Conservation (phyloP, 1,140 invertebrate genomes). For the Papilio helenus region DNA sequence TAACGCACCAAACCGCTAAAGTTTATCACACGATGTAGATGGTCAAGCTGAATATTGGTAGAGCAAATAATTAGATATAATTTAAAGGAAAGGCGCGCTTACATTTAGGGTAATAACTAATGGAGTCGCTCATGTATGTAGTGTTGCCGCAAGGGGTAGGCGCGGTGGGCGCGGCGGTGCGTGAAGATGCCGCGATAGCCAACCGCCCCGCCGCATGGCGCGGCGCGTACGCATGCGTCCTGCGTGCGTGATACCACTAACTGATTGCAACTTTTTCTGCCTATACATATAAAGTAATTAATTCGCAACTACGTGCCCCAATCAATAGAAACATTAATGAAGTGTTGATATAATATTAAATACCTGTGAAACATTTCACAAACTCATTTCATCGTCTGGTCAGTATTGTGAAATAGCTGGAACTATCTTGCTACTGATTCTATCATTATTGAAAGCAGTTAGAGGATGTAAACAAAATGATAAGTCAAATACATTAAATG, state of each 20-base stretch:
- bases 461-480: background rate
- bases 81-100: constrained; percentile 23
- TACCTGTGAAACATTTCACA: background rate
- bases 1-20: background rate
- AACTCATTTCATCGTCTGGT: background rate
- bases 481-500: background rate
- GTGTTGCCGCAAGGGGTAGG: constrained; percentile 50
- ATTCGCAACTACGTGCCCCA: background rate
- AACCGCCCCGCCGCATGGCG: constrained; percentile 71
- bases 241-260: constrained; percentile 45
- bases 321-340: constrained; percentile 15
- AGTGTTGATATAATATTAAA: constrained; percentile 12
- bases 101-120: constrained; percentile 41
- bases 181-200: constrained; percentile 74
- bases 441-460: background rate
- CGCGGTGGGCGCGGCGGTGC: constrained; percentile 53
- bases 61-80: constrained; percentile 25
- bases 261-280: constrained; percentile 41
- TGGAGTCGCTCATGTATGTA: constrained; percentile 39
- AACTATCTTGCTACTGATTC: background rate
- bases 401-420: background rate
- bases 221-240: constrained; percentile 33
- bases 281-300: constrained; percentile 23
- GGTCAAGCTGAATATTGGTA: background rate
- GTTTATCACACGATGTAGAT: background rate